Percentiles rank a stretch among this genome's conserved stretches.
Conservation (phyloP, 2,888 invertebrate genomes). For the Agrochola circellaris region DNA sequence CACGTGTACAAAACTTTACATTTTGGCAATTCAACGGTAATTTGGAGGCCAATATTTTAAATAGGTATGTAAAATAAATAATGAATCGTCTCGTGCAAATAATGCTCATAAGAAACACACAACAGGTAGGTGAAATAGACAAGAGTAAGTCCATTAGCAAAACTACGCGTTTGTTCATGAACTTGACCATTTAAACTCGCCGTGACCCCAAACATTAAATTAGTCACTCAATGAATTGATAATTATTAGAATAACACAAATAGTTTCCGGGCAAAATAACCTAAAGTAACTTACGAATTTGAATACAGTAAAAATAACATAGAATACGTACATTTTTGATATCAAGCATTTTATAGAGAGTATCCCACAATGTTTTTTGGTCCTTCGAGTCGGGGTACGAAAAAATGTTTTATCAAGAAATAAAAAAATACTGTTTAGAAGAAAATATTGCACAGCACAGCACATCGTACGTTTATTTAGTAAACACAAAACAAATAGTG, state of each 20-base stretch:
- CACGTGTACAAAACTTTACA: not conserved
- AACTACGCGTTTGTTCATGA: slow-evolving; percentile 34
- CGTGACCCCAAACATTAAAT: slow-evolving; percentile 35
- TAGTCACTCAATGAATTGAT: slow-evolving; percentile 23
- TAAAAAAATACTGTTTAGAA: not conserved
- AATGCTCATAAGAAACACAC: slow-evolving; percentile 10
- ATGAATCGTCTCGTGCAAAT: not conserved
- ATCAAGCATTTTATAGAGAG: not conserved
- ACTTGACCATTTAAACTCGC: slow-evolving; percentile 39
- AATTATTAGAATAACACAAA: slow-evolving; percentile 1
- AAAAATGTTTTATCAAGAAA: not conserved
- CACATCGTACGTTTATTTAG: slow-evolving; percentile 35
- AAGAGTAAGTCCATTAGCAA: not conserved
- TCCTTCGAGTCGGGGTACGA: not conserved
- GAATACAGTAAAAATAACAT: not conserved
- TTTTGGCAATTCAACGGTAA: not conserved
- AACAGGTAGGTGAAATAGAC: not conserved
- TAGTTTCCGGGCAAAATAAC: not conserved
- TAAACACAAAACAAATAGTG: slow-evolving; percentile 44
- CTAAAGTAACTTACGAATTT: not conserved
- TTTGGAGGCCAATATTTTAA: slow-evolving; percentile 3
- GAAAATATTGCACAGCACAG: not conserved
- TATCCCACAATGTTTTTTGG: not conserved
- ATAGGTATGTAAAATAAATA: slow-evolving; percentile 1
- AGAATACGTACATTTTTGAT: not conserved